Evolutionary conservation across 2,113 vertebrate species (phyloP), one percentile per base, ranked within the genome.

Genomic region (Brachyhypopomus gauderio): DNA sequence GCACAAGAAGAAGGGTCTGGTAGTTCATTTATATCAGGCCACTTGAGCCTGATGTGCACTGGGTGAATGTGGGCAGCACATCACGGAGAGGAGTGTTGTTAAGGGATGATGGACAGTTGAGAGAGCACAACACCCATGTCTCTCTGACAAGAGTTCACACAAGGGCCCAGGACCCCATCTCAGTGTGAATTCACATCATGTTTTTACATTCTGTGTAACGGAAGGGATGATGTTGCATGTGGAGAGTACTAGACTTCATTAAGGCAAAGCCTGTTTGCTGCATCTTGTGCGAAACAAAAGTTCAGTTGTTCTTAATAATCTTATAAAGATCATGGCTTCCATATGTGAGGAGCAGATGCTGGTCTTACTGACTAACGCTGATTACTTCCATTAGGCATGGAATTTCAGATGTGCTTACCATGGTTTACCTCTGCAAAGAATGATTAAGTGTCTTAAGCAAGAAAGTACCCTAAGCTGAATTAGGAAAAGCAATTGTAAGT

Each of bases 61-160:
- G 86, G 67, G 75, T 88, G 90, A 90, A 90, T 60, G 38, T 71
- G 19, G 75, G 89, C 86, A 91, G 91, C 91, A 91, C 90, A 90
- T 90, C 91, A 58, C 56, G 84, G 84, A 88, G 89, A 91, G 89
- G 87, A 90, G 91, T 90, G 90, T 72, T 12, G 9, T 67, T 67
- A 67, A 67, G 64, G n/a, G 20, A n/a, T n/a, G 66, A 20, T 48
- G 19, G 20, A 62, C 59, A 45, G 67, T 8, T 72, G 66, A 25
- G 16, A 59, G 20, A 16, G 41, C 25, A 45, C 4, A 66, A 36
- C 5, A 45, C 22, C 16, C 55, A 6, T 55, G 30, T 30, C 4
- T 30, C 38, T 36, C 2, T 34, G 55, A 55, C 36, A 16, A 7
- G 16, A 14, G 9, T 45, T 9, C 22, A 60, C 30, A 72, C 19